Conservation (phyloP, 2,888 invertebrate species). For the Deroplatys truncata region DNA sequence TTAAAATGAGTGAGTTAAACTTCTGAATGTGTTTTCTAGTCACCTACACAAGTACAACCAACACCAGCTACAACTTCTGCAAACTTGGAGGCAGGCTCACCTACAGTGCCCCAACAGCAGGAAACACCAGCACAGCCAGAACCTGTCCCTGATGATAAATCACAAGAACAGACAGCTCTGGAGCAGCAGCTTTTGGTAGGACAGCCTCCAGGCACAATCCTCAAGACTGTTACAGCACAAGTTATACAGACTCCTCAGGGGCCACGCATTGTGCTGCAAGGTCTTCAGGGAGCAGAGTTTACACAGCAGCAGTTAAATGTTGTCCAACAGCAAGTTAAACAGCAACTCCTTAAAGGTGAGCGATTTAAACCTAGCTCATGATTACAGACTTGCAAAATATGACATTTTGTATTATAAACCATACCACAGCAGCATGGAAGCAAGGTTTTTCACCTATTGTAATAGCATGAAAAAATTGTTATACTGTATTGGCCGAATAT, state of each 20-base stretch:
- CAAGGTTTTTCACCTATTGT: too few relatives aligned
- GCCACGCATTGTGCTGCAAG: constrained; percentile 81
- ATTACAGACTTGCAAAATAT: background rate
- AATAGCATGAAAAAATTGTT: too few relatives aligned
- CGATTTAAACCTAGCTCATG: background rate
- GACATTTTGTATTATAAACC: too few relatives aligned
- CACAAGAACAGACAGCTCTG: background rate
- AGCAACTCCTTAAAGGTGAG: constrained; percentile 77
- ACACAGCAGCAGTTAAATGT: constrained; percentile 75
- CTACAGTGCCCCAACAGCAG: constrained; percentile 12
- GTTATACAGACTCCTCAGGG: constrained; percentile 81
- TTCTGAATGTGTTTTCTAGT: background rate
- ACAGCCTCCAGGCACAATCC: constrained; percentile 80
- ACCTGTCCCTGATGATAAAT: background rate
- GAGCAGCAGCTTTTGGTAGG: constrained; percentile 56
- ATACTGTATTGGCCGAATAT: too few relatives aligned
- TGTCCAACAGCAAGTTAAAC: constrained; percentile 86
- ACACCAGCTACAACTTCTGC: constrained; percentile 31
- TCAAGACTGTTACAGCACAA: constrained; percentile 83
- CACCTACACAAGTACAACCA: background rate
- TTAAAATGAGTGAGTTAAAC: too few relatives aligned
- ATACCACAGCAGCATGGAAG: too few relatives aligned
- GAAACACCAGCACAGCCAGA: background rate
- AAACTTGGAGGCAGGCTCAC: constrained; percentile 30
- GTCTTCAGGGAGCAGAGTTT: constrained; percentile 76